Base-by-base conservation (phyloP, 2,888 invertebrate genomes). In the Drosophila falleni region DNA sequence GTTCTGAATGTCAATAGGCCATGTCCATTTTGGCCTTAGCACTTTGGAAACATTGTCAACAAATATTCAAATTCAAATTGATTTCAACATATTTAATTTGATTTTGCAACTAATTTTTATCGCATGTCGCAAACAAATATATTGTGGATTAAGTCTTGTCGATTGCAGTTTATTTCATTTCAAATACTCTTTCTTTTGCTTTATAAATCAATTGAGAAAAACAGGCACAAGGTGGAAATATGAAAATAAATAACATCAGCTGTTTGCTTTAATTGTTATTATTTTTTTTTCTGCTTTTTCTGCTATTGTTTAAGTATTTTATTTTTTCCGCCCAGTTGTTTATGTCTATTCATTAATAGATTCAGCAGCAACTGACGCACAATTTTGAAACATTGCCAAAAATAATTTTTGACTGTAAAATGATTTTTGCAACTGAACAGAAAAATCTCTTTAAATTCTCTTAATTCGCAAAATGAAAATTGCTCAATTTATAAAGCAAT, bases 1-100 rank as follows among this genome's bases (percentile, higher is more conserved):
- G 49, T 66, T 76, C 42, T 66, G 49, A 54, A 58, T 75, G 78
- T 78, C 79, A 79, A 64, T 75, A 72, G 79, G 76, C 69, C 79
- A 31, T 66, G 71, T 68, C 60, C 63, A 64, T 74, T 66, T 74
- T 75, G 79, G 71, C 75, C 79, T 75, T 65, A 61, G 72, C 63
- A 59, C 59, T 78, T 62, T 53, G 58, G 58, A 66, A 62, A 63
- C 66, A 62, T 53, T 66, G 61, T 70, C 74, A 78, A 63, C 61
- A 78, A 62, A 65, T 59, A 56, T 56, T 31, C 44, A 33, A 56
- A 56, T 56, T 58, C 58, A 19, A 58, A 37, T 59, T 59, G 61
- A 67, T 76, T 74, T 71, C 49, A 54, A 54, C 71, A 75, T 74
- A 71, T 74, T 74, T 71, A 23, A 75, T 51, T 70, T 70, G 61